phyloP scores from a whole-genome alignment of 2,113 vertebrate species.

The Sterrhoptilus dennistouni region DNA sequence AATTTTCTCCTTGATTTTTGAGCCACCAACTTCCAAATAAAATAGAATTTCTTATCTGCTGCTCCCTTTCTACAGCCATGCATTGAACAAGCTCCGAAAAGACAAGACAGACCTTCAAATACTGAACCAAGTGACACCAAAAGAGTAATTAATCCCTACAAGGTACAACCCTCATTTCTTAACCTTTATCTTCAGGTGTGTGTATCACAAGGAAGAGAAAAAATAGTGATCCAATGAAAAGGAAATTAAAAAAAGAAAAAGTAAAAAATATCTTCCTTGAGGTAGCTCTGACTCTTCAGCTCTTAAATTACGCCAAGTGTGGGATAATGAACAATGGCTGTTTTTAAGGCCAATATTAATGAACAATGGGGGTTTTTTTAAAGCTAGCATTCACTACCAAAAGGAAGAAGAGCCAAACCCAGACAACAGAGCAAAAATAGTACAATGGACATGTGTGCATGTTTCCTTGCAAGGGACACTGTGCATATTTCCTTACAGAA shows the following conservation, averaged over 20 bases:
- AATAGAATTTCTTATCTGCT: not conserved
- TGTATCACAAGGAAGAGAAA: not conserved
- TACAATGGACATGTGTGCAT: accelerated
- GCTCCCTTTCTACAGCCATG: not conserved
- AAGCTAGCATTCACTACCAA: not conserved
- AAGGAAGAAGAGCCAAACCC: not conserved
- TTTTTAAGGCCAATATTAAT: not conserved
- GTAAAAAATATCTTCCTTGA: not conserved
- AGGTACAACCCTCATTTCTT: not conserved
- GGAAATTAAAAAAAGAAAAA: not conserved
- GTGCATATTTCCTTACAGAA: not conserved
- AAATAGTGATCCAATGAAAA: not conserved
- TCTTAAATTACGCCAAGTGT: not conserved
- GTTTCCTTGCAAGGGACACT: not conserved
- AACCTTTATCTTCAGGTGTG: not conserved
- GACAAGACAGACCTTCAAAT: not conserved
- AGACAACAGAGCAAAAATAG: not conserved
- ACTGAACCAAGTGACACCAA: not conserved
- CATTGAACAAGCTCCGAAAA: not conserved
- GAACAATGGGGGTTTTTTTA: not conserved
- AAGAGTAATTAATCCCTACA: not conserved
- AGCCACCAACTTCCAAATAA: not conserved
- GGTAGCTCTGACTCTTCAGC: not conserved
- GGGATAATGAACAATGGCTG: not conserved
- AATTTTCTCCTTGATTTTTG: conserved; percentile 37